A percentile compares a stretch with the other conserved stretches of the same genome.
Conservation (phyloP, 2,797 vertebrate species). For the Periophthalmus magnuspinnatus region DNA sequence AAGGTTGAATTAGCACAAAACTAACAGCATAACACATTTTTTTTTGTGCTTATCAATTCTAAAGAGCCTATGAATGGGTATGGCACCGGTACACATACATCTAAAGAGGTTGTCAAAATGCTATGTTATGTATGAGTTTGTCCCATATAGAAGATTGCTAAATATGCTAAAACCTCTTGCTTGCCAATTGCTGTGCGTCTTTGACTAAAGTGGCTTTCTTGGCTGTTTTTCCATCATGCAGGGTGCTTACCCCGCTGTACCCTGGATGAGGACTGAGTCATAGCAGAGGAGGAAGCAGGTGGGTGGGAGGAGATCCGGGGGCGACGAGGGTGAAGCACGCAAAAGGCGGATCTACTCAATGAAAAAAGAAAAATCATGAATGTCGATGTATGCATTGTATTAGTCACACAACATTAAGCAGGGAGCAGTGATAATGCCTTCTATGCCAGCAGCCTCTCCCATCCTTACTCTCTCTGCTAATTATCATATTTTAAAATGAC, state of each 20-base stretch:
- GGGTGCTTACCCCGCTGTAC: slow-evolving; percentile 54
- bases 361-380: slow-evolving; percentile 39
- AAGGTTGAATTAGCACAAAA: slow-evolving; percentile 56
- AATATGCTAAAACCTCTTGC: slow-evolving; percentile 41
- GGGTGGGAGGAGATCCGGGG: slow-evolving; percentile 52
- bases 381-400: slow-evolving; percentile 37
- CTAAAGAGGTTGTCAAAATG: slow-evolving; percentile 14
- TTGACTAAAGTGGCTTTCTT: slow-evolving; percentile 47
- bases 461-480: slow-evolving; percentile 10
- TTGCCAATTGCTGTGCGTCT: slow-evolving; percentile 55
- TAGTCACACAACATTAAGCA: slow-evolving; percentile 20
- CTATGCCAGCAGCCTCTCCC: slow-evolving; percentile 11
- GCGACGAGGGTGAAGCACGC: slow-evolving; percentile 31
- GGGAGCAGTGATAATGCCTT: slow-evolving; percentile 19
- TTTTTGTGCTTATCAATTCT: slow-evolving; percentile 3
- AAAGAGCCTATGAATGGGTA: no score
- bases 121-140: slow-evolving; percentile 5
- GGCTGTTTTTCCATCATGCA: slow-evolving; percentile 58
- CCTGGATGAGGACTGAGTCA: slow-evolving; percentile 68
- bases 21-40: slow-evolving; percentile 25
- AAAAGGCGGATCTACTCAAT: slow-evolving; percentile 47
- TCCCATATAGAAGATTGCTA: slow-evolving; percentile 20
- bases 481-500: background rate
- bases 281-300: slow-evolving; percentile 57
- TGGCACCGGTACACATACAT: no score